These are phyloP conservation scores for Beroe forskalii DNA, from an alignment of 37 sponge, comb jelly and placozoan genomes.

Conservation along the genomic window DNA sequence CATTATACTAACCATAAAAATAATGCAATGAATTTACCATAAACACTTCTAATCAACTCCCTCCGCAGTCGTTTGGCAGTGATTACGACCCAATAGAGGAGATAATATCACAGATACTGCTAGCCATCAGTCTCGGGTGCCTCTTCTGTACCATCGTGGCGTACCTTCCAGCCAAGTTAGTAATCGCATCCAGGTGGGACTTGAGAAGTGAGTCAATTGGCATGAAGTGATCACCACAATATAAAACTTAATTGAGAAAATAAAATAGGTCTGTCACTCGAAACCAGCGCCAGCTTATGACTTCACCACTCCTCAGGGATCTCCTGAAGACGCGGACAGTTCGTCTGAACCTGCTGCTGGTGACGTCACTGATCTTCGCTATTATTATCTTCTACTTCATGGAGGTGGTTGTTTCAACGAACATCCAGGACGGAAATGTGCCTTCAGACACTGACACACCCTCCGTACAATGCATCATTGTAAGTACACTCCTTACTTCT, in stretches of 20 bases:
- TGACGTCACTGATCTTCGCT: conserved; percentile 44
- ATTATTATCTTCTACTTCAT: conserved; percentile 62
- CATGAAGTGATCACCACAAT: too few species aligned
- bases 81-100: conserved; percentile 60
- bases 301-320: too few species aligned
- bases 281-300: too few species aligned
- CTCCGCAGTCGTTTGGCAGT: conserved; percentile 12
- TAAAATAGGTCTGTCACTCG: too few species aligned
- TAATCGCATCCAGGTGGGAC: too few species aligned
- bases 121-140: conserved; percentile 55
- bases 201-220: too few species aligned
- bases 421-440: not conserved
- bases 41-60: too few species aligned
- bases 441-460: conserved; percentile 21
- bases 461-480: not conserved
- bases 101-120: conserved; percentile 1
- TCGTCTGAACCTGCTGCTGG: conserved; percentile 60
- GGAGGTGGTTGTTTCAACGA: conserved; percentile 41
- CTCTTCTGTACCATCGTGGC: conserved; percentile 53
- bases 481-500: not conserved
- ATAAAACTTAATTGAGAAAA: too few species aligned
- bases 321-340: conserved; percentile 45
- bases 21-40: too few species aligned
- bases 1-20: too few species aligned
- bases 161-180: conserved; percentile 61